Evolutionary conservation across 1,140 invertebrate genomes (phyloP).

Genomic region (Drosophila busckii): DNA sequence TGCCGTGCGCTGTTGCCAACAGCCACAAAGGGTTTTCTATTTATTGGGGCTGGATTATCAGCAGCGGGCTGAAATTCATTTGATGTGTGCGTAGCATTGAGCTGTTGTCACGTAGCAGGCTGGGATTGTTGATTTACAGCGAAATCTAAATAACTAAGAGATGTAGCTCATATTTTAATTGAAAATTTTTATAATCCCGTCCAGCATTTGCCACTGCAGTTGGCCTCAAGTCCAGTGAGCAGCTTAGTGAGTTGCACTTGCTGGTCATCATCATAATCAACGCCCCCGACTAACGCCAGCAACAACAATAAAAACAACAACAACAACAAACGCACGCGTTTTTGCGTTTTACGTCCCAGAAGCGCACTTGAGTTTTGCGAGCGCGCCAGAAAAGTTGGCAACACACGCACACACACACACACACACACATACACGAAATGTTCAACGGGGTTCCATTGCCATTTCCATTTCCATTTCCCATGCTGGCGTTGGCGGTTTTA

Average conservation of each 20-base stretch:
- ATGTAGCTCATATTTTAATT: no score
- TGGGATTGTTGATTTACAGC: no score
- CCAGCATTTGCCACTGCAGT: slow-evolving; percentile 21
- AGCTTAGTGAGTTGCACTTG: slow-evolving; percentile 28
- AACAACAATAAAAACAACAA: slow-evolving; percentile 1
- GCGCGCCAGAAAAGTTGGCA: slow-evolving; percentile 66
- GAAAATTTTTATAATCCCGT: slow-evolving; percentile 15
- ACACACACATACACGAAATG: no score
- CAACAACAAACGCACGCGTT: slow-evolving; percentile 10
- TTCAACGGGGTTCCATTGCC: slow-evolving; percentile 27
- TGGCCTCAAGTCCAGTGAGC: slow-evolving; percentile 4
- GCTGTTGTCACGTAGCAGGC: no score
- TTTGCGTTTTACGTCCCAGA: slow-evolving; percentile 41
- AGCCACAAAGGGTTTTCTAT: slow-evolving; percentile 10
- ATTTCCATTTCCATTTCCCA: slow-evolving; percentile 40
- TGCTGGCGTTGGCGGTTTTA: slow-evolving; percentile 64
- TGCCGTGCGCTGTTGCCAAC: slow-evolving; percentile 2
- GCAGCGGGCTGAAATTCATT: slow-evolving; percentile 19
- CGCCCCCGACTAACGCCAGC: slow-evolving; percentile 32
- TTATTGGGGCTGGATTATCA: slow-evolving; percentile 13
- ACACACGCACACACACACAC: no score
- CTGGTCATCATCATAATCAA: slow-evolving; percentile 64
- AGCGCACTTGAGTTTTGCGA: slow-evolving; percentile 69
- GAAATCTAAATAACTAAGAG: no score
- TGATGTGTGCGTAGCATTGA: no score